Evolutionary conservation across 2,888 invertebrate species (phyloP).

Genomic region (Osmoderma eremita): DNA sequence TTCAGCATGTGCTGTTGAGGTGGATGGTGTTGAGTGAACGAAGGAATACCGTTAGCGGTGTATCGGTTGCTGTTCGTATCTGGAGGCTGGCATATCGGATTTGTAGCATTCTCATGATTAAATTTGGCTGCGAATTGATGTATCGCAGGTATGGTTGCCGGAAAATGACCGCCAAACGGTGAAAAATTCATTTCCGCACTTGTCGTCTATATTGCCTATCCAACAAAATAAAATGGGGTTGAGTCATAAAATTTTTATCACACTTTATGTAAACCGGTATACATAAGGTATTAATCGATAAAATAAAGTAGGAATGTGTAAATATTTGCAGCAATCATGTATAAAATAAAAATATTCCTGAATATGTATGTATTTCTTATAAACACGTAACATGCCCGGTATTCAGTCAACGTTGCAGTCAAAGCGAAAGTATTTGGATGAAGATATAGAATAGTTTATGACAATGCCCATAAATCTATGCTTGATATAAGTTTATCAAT

Average conservation of each 20-base stretch:
- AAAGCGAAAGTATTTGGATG: background rate
- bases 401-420: background rate
- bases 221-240: constrained; percentile 14
- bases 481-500: background rate
- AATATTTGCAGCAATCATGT: background rate
- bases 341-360: too few species aligned
- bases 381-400: too few species aligned
- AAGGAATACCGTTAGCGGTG: constrained; percentile 65
- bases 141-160: constrained; percentile 80
- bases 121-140: constrained; percentile 86
- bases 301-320: too few species aligned
- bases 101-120: constrained; percentile 61
- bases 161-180: constrained; percentile 84
- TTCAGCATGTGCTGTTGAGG: constrained; percentile 56
- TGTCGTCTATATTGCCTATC: constrained; percentile 29
- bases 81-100: constrained; percentile 46
- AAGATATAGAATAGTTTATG: background rate
- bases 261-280: background rate
- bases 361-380: too few species aligned
- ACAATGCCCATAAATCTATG: background rate
- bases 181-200: constrained; percentile 80
- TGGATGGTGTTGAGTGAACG: constrained; percentile 63
- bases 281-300: constrained; percentile 22
- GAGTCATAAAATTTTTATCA: constrained; percentile 8
- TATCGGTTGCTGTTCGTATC: constrained; percentile 56